Base-by-base conservation (phyloP, 2,797 vertebrate species). In the Enteromius mattozi region DNA sequence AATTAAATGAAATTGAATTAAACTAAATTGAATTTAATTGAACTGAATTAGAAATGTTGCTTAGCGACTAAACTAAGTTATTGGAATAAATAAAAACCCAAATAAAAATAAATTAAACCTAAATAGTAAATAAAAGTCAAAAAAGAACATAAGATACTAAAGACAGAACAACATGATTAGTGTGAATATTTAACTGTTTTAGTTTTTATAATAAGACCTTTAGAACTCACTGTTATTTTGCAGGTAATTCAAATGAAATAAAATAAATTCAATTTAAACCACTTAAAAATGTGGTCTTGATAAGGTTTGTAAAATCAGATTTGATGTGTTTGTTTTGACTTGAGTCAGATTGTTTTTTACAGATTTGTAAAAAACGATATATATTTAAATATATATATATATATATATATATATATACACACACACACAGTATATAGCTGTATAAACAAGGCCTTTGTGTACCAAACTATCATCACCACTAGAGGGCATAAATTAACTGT, bases 401-500 rank as follows among this genome's bases (percentile, higher is more conserved):
- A 10, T 14, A 12, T 14, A 47, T 3, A 47, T 13, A 45, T 3
- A 47, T 13, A 13, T 4, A 35, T 4, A 35, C 35, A 35, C 35
- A 35, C 35, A 35, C 35, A 35, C 35, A 35, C 35, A n/a, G n/a
- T 45, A 49, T 17, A 49, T 49, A 9, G 6, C 40, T 2, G 72
- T 37, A 49, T 35, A 37, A 54, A 16, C 16, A 80, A 59, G 65
- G 49, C 35, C 12, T 80, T 24, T 24, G 13, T 82, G 70, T 19
- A 82, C 81, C n/a, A 65, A 19, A 47, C 30, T 4, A n/a, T 33
- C 8, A 82, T 17, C 21, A 8, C 70, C 81, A 65, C 70, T 37
- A 82, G 81, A 75, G 42, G 70, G 70, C 42, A 35, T 35, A 5
- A 47, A 65, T 75, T 10, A 49, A 33, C 80, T 37, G 49, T 37